Percentiles rank a stretch among this genome's conserved stretches.
These are phyloP conservation scores for Pseudopleuronectes americanus DNA, from an alignment of 2,797 vertebrate species.

Conservation along the genomic window DNA sequence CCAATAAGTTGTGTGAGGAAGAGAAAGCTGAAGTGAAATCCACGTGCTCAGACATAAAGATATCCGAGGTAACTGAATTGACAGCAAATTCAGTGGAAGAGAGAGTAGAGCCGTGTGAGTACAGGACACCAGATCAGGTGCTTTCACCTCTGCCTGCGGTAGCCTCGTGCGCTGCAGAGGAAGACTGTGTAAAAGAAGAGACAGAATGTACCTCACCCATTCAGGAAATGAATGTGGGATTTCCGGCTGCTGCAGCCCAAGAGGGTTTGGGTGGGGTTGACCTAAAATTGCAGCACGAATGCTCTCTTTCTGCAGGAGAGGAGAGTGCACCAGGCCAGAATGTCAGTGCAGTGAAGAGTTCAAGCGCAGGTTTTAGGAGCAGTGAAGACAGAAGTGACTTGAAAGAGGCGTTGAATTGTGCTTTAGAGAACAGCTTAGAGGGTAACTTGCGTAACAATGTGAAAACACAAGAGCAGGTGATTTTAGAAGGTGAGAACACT, in stretches of 20 bases:
- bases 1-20: conserved; percentile 25
- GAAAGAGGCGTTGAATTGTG: conserved; percentile 27
- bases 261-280: conserved; percentile 52
- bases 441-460: conserved; percentile 12
- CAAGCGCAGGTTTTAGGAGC: conserved; percentile 14
- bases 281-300: conserved; percentile 50
- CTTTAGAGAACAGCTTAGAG: conserved; percentile 29
- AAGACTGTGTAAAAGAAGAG: conserved; percentile 39
- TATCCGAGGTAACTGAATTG: conserved; percentile 53
- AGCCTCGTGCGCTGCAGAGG: conserved; percentile 3
- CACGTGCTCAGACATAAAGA: conserved; percentile 40
- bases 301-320: background rate
- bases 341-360: conserved; percentile 26
- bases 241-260: conserved; percentile 35
- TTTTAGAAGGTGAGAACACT: conserved; percentile 17
- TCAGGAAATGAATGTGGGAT: conserved; percentile 59
- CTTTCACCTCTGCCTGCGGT: conserved; percentile 9
- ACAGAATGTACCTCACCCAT: conserved; percentile 23
- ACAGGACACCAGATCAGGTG: conserved; percentile 45
- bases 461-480: conserved; percentile 35
- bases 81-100: conserved; percentile 49
- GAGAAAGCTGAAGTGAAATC: conserved; percentile 70
- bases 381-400: conserved; percentile 25
- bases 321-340: conserved; percentile 41
- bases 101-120: conserved; percentile 43